Conservation (phyloP, 2,888 invertebrate genomes). For the Suillia variegata region DNA sequence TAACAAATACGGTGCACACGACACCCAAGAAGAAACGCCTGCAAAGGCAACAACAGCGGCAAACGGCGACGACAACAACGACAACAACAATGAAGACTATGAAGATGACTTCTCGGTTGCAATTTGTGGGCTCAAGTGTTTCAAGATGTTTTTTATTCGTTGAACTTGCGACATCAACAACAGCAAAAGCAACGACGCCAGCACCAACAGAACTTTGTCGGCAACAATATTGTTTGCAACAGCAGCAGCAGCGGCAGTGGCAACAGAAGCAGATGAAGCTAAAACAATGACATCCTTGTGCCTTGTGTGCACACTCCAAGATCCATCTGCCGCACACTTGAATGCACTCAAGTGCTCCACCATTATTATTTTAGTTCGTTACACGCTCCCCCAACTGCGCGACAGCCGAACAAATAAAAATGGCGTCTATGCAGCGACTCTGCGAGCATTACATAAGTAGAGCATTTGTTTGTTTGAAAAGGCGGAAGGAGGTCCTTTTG, state of each 20-base stretch:
- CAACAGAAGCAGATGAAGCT: conserved; percentile 18
- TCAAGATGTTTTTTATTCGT: conserved; percentile 23
- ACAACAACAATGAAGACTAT: too few species aligned
- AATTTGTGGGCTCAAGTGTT: conserved; percentile 10
- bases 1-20: neutral
- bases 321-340: conserved; percentile 29
- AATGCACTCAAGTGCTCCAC: conserved; percentile 47
- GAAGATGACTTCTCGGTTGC: neutral
- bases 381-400: neutral
- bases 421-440: too few species aligned
- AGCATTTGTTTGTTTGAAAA: neutral
- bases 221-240: neutral
- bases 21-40: neutral
- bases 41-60: neutral
- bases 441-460: too few species aligned
- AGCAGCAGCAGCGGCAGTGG: conserved; percentile 6
- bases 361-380: conserved; percentile 19
- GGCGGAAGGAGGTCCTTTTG: neutral
- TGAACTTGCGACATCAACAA: conserved; percentile 15
- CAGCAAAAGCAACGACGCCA: conserved; percentile 10
- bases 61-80: too few species aligned
- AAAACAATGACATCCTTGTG: conserved; percentile 33
- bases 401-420: conserved; percentile 46
- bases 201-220: conserved; percentile 12
- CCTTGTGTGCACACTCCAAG: conserved; percentile 33